Percentiles rank a stretch among this genome's conserved stretches.
These are phyloP conservation scores for Pterocles orientalis DNA, from an alignment of 2,113 vertebrate genomes.

Conservation along the genomic window DNA sequence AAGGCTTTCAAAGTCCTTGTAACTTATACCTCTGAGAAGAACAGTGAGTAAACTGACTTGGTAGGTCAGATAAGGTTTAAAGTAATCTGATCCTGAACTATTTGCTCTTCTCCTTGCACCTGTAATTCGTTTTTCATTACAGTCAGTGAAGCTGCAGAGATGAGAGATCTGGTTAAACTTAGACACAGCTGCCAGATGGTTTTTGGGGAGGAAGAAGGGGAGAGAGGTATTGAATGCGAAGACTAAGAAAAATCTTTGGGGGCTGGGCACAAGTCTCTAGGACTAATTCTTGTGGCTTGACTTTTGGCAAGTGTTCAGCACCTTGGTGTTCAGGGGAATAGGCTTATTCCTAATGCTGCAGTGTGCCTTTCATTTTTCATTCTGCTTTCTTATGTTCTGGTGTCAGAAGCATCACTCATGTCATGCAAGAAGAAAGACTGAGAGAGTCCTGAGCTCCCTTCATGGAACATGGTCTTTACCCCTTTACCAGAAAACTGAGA, in stretches of 20 bases:
- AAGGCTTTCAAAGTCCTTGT: neutral
- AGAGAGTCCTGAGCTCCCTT: neutral
- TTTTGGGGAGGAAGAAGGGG: neutral
- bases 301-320: neutral
- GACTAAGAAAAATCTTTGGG: neutral
- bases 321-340: neutral
- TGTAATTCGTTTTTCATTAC: constrained; percentile 22
- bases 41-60: neutral
- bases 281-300: neutral
- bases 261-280: neutral
- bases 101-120: neutral
- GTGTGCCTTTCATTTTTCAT: neutral
- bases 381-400: neutral
- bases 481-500: neutral
- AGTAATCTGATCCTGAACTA: constrained; percentile 8
- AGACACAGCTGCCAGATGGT: neutral
- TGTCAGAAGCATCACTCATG: constrained; percentile 38
- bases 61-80: neutral
- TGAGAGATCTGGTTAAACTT: constrained; percentile 9
- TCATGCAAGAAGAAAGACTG: neutral
- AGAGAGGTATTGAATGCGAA: neutral
- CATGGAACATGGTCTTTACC: neutral
- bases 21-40: neutral
- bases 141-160: neutral
- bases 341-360: neutral